A percentile compares a stretch with the other conserved stretches of the same genome.
Evolutionary conservation across 2,113 vertebrate species (phyloP).

Genomic region (Crotalus horridus): DNA sequence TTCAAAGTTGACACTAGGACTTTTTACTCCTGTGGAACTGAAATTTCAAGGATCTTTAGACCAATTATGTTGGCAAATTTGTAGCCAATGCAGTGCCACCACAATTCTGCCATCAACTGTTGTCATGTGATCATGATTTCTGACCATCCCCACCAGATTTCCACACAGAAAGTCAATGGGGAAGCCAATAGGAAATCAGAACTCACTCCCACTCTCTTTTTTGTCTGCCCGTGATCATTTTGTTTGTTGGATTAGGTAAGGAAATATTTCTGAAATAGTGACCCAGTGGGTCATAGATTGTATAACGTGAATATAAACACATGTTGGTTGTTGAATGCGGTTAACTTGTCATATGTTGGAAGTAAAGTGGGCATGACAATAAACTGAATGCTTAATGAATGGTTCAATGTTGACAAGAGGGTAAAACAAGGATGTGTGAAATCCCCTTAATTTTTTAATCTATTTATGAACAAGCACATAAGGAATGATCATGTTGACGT

Average conservation of each 20-base stretch:
- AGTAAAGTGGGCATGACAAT: background rate
- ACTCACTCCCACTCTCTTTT: background rate
- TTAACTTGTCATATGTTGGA: background rate
- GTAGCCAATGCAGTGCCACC: background rate
- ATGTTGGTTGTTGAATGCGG: background rate
- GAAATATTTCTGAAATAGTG: background rate
- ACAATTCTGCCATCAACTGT: background rate
- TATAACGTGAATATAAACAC: background rate
- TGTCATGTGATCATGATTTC: background rate
- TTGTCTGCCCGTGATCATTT: background rate
- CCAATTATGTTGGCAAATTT: background rate
- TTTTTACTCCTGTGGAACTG: background rate
- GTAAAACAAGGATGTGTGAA: background rate
- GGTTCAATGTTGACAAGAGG: background rate
- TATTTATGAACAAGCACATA: background rate
- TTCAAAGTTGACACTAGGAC: background rate
- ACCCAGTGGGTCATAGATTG: background rate
- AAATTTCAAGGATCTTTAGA: background rate
- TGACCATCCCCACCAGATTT: background rate
- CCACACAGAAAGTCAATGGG: background rate
- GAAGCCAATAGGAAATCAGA: background rate
- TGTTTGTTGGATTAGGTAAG: background rate
- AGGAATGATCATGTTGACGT: background rate
- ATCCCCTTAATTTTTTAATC: background rate
- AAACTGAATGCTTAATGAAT: background rate